Percentiles rank a stretch among this genome's conserved stretches.
phyloP scores from a whole-genome alignment of 2,888 invertebrate genomes.

The Eupelmus urozonus region DNA sequence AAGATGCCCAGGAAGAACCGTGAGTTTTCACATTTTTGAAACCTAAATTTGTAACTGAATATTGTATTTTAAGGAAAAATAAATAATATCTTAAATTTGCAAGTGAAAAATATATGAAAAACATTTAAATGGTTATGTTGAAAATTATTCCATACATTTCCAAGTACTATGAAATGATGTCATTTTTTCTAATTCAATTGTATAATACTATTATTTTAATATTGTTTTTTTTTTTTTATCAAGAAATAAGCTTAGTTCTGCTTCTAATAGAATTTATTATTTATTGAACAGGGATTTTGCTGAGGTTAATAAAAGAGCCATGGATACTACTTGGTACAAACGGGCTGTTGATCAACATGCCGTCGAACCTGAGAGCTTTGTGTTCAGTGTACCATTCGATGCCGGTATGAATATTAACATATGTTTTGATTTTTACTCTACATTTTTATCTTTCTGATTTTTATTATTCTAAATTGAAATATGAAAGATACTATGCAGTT shows the following conservation, averaged over 20 bases:
- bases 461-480: background rate
- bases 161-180: too few relatives aligned
- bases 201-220: too few relatives aligned
- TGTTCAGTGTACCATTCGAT: constrained; percentile 91
- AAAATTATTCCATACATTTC: too few relatives aligned
- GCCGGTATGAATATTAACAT: constrained; percentile 77
- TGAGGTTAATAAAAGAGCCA: constrained; percentile 87
- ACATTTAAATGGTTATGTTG: too few relatives aligned
- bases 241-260: too few relatives aligned
- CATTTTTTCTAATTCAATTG: too few relatives aligned
- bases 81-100: background rate
- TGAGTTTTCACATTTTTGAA: constrained; percentile 77
- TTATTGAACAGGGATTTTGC: constrained; percentile 85
- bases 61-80: background rate
- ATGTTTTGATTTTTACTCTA: background rate
- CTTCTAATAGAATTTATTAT: constrained; percentile 6
- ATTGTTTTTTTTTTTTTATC: too few relatives aligned
- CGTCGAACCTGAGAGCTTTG: constrained; percentile 92
- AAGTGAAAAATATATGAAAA: background rate
- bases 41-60: background rate
- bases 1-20: constrained; percentile 83
- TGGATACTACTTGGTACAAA: constrained; percentile 94
- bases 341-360: constrained; percentile 93
- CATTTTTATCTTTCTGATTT: background rate
- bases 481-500: too few relatives aligned